Evolutionary conservation across 2,113 vertebrate species (phyloP).

Genomic region (Cyphomyrus discorhynchus): DNA sequence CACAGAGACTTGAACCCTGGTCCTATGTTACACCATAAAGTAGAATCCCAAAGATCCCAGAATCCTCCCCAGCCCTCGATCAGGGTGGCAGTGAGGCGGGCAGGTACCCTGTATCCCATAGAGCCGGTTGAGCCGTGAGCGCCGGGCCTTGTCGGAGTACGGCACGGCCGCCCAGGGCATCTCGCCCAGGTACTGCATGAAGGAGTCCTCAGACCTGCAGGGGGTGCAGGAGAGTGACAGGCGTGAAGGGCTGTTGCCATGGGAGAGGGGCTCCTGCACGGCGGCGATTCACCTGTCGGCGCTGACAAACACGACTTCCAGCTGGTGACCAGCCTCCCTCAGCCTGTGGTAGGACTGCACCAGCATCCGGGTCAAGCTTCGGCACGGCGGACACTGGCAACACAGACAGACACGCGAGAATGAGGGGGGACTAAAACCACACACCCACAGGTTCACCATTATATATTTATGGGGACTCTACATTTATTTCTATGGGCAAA

Average conservation of each 20-base stretch:
- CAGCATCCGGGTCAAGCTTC: slow-evolving; percentile 85
- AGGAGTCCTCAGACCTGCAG: slow-evolving; percentile 91
- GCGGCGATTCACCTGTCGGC: slow-evolving; percentile 78
- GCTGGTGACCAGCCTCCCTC: slow-evolving; percentile 88
- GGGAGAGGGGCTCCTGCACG: neutral
- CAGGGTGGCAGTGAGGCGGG: neutral
- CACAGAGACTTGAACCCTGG: neutral
- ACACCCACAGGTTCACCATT: too few relatives aligned
- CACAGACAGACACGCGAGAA: slow-evolving; percentile 17
- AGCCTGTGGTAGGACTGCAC: slow-evolving; percentile 88
- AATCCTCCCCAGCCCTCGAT: neutral
- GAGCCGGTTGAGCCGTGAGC: slow-evolving; percentile 89
- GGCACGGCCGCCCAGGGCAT: slow-evolving; percentile 96
- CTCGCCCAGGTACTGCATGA: slow-evolving; percentile 96
- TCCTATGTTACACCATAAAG: neutral
- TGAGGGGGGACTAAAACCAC: neutral
- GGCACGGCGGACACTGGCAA: slow-evolving; percentile 84
- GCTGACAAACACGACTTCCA: slow-evolving; percentile 95
- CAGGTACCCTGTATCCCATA: slow-evolving; percentile 91
- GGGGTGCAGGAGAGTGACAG: neutral
- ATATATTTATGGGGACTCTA: too few relatives aligned
- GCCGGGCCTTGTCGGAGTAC: slow-evolving; percentile 79
- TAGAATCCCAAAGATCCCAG: neutral
- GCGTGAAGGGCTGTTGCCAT: neutral
- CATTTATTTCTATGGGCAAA: too few relatives aligned